Percentiles rank a stretch among this genome's conserved stretches.
Evolutionary conservation across 53 echinoderm and acorn worm species (phyloP).

Genomic region (Hippasteria phrygiana): DNA sequence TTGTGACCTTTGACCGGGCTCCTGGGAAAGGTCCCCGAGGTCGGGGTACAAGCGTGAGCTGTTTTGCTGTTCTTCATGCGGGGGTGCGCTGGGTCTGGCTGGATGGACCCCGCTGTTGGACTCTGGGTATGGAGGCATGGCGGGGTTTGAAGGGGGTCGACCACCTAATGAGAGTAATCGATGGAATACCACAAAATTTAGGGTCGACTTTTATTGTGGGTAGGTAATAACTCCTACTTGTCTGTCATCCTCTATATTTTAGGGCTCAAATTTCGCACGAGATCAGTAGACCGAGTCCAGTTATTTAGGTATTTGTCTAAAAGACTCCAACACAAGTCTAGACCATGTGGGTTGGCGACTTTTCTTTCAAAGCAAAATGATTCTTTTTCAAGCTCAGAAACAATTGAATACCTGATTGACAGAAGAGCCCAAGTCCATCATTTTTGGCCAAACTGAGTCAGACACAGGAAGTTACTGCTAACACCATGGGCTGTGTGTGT

Average conservation of each 20-base stretch:
- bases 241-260: background rate
- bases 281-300: too few relatives aligned
- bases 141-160: too few relatives aligned
- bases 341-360: too few relatives aligned
- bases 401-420: background rate
- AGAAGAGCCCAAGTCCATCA: too few relatives aligned
- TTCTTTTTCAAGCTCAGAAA: background rate
- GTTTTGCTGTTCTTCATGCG: constrained; percentile 1
- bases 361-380: background rate
- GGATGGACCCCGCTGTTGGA: constrained; percentile 12
- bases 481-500: too few relatives aligned
- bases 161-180: too few relatives aligned
- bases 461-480: too few relatives aligned
- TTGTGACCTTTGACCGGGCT: background rate
- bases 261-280: background rate
- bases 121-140: constrained; percentile 45
- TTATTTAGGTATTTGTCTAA: too few relatives aligned
- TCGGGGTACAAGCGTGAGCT: constrained; percentile 15
- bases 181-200: too few relatives aligned
- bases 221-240: too few relatives aligned
- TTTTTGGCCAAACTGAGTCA: too few relatives aligned
- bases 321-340: background rate
- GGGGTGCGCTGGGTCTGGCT: constrained; percentile 39
- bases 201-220: too few relatives aligned
- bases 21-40: background rate